Evolutionary conservation across 2,113 vertebrate species (phyloP), one percentile per base, ranked within the genome.

Genomic region (Gymnogyps californianus): DNA sequence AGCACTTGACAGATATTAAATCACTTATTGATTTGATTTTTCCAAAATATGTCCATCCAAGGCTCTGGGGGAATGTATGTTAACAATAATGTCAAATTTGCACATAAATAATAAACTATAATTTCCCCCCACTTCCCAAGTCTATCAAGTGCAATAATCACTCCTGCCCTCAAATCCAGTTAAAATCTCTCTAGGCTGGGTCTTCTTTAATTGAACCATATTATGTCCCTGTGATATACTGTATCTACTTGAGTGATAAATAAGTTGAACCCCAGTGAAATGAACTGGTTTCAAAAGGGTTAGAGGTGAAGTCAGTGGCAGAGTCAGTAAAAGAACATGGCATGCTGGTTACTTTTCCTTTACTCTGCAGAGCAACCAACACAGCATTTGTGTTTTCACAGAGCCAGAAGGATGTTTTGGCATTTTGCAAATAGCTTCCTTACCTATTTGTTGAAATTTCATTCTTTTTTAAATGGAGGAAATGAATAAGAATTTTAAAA

Each of bases 11-110:
- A 97, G 84, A 96, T 96, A 96, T 82, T 96, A 96, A 96, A 95
- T 97, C 92, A 94, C 69, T 92, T 97, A 97, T 92, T 94, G 94
- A 97, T 96, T 96, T 96, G 91, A 95, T 97, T 97, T 97, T 95
- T 96, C 97, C 87, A 94, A 96, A 96, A 96, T 96, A 95, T 95
- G 93, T 96, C 92, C 81, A 89, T 94, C 87, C 44, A 81, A 65
- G 81, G 49, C 93, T 94, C 92, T 91, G 77, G 69, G 81, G 94
- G 92, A 93, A 90, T 95, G 64, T 92, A 89, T 57, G 77, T 93
- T 92, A 95, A 94, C 89, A 93, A 92, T 92, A 93, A 95, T 85
- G 83, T 95, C 94, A 83, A 92, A 92, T 87, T 96, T 95, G 65
- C 83, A 70, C 89, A n/a, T 92, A 96, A 97, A 82, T 94, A 93